These are phyloP conservation scores for Enchytraeus crypticus DNA, from an alignment of 2,888 invertebrate genomes.

Conservation along the genomic window DNA sequence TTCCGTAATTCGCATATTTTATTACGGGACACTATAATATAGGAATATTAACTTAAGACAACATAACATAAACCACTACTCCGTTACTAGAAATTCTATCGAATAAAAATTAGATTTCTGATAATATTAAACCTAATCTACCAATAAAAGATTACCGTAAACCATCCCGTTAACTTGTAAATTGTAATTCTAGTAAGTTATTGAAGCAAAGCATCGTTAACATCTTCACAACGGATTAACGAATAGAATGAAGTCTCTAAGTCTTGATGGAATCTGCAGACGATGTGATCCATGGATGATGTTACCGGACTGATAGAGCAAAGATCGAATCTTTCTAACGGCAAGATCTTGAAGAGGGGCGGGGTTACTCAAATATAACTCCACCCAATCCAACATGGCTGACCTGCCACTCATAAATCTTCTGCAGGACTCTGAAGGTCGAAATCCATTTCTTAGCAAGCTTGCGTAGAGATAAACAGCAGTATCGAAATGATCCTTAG, in stretches of 20 bases:
- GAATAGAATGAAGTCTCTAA: conserved; percentile 17
- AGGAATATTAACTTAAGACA: too few species aligned
- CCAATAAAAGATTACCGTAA: too few species aligned
- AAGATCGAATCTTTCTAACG: conserved; percentile 19
- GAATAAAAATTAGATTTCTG: too few species aligned
- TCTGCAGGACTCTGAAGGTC: conserved; percentile 16
- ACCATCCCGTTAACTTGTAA: too few species aligned
- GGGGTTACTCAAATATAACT: conserved; percentile 17
- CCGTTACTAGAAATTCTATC: too few species aligned
- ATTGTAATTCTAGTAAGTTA: too few species aligned
- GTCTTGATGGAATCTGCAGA: conserved; percentile 16
- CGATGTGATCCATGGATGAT: conserved; percentile 17
- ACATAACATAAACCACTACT: too few species aligned
- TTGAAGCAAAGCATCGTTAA: too few species aligned
- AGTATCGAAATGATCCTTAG: conserved; percentile 20
- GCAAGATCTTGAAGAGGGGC: conserved; percentile 17
- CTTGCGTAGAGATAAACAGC: conserved; percentile 19
- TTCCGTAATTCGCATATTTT: too few species aligned
- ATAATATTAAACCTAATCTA: too few species aligned
- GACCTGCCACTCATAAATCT: conserved; percentile 4
- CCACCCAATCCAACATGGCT: conserved; percentile 13
- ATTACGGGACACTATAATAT: too few species aligned
- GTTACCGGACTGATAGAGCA: conserved; percentile 20
- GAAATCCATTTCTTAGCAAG: conserved; percentile 23
- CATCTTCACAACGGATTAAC: conserved; percentile 17